Evolutionary conservation across 2,797 vertebrate genomes (phyloP), one percentile per base, ranked within the genome.

Genomic region (Bovichtus variegatus): DNA sequence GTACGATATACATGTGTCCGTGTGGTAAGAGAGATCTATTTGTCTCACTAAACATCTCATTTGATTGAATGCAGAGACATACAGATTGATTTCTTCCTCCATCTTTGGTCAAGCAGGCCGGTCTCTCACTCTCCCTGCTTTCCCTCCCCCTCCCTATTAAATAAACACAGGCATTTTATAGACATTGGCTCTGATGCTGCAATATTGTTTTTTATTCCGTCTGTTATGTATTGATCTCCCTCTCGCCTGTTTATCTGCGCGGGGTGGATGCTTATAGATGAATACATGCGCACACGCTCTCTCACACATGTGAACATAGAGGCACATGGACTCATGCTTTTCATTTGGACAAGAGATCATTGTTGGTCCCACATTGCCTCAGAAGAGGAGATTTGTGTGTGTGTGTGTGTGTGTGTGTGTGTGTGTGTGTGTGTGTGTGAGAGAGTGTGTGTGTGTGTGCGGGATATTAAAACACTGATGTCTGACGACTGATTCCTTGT

Each of bases 161-260:
- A 85, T 73, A 81, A 70, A 80, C 86, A 50, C 63, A 68, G 83
- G 36, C 84, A 43, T 83, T 83, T 81, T 80, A 87, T 84, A 80
- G 82, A 89, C 74, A 67, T 49, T 11, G 61, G 63, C 55, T 71
- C 71, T 38, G 70, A 72, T 80, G 78, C 81, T 65, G 79, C 62
- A 51, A 83, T 89, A 91, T 92, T 90, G 91, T 93, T 93, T 92
- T 90, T 91, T 85, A 87, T 90, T 89, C 74, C 80, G 83, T 90
- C 81, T 81, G 90, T 91, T 91, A 86, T 85, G 90, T 91, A 94
- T 95, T 79, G 92, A 95, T 94, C 89, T 79, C 60, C 25, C 34
- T 53, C 82, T 84, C 21, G 82, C 78, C 90, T 90, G 90, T 91
- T 94, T 93, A 92, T 94, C 91, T 92, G 89, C 85, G 81, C 89